These are phyloP conservation scores for Thysanoteuthis rhombus DNA, from an alignment of 2,888 invertebrate genomes.

Conservation along the genomic window DNA sequence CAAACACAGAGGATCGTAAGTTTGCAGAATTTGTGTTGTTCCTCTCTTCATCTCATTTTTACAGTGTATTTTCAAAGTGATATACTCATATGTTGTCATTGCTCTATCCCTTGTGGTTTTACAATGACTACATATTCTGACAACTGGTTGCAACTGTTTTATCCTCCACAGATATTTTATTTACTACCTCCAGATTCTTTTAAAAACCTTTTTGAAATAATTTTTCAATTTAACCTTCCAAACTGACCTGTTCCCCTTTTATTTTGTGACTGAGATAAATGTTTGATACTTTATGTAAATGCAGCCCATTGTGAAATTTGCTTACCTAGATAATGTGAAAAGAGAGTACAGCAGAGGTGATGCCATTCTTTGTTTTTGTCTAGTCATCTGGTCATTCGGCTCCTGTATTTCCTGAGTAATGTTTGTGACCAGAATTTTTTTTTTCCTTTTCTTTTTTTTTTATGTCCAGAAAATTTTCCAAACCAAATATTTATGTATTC, in stretches of 20 bases:
- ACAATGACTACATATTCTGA: not conserved
- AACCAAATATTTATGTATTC: not conserved
- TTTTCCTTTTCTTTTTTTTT: not conserved
- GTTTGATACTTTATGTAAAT: not conserved
- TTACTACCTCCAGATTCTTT: not conserved
- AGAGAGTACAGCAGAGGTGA: not conserved
- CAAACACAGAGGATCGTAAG: constrained; percentile 15
- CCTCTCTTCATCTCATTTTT: not conserved
- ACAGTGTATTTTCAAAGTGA: not conserved
- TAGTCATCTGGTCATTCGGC: not conserved
- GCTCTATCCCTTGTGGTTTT: not conserved
- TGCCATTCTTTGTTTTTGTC: not conserved
- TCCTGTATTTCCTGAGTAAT: too few relatives aligned
- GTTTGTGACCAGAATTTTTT: not conserved
- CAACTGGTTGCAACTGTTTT: not conserved
- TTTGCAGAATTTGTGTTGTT: not conserved
- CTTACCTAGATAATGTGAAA: not conserved
- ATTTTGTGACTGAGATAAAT: not conserved
- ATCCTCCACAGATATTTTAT: not conserved
- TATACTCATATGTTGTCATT: not conserved
- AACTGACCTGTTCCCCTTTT: not conserved
- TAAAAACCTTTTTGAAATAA: not conserved
- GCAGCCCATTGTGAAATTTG: not conserved
- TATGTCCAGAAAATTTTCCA: not conserved
- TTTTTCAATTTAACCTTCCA: not conserved